phyloP scores from a whole-genome alignment of 2,113 vertebrate genomes.

The Ceratotherium simum region DNA sequence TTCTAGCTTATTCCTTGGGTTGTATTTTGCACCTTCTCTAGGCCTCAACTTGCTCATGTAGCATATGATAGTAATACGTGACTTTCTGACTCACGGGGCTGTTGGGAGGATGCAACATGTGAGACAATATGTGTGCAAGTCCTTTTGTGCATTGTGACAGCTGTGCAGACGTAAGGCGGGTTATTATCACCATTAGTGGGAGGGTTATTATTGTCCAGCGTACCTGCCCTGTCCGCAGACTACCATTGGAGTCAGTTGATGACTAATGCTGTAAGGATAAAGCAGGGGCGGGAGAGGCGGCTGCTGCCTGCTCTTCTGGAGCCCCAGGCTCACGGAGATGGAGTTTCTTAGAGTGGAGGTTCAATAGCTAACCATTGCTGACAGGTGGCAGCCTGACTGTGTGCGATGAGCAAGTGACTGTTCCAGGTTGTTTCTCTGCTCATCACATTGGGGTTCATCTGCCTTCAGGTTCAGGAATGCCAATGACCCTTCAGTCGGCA shows the following conservation, averaged over 20 bases:
- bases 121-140: neutral
- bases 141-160: neutral
- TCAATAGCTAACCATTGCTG: neutral
- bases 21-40: neutral
- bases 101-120: neutral
- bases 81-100: neutral
- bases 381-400: neutral
- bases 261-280: neutral
- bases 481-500: neutral
- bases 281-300: neutral
- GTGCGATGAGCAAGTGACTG: rapidly evolving
- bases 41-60: neutral
- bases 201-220: neutral
- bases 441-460: neutral
- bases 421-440: neutral
- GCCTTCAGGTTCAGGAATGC: neutral
- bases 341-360: neutral
- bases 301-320: neutral
- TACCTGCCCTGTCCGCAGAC: neutral
- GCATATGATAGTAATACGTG: rapidly evolving
- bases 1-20: neutral
- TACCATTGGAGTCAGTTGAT: neutral
- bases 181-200: neutral
- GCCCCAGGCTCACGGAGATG: neutral
- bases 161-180: neutral